phyloP scores from a whole-genome alignment of 1,140 invertebrate genomes.

The Lordiphosa clarofinis region DNA sequence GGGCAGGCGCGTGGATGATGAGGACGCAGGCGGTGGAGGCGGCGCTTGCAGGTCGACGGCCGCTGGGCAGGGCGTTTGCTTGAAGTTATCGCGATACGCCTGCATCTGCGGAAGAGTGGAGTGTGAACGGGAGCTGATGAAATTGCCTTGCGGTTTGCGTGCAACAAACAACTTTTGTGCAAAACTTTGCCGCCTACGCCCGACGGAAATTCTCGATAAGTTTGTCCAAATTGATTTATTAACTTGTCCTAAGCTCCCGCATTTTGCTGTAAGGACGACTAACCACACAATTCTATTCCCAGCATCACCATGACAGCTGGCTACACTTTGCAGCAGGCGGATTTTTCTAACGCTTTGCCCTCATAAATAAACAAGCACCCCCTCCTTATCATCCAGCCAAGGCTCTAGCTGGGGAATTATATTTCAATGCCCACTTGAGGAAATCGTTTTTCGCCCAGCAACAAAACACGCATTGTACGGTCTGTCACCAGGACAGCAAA shows the following conservation, averaged over 20 bases:
- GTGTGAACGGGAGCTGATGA: conserved; percentile 12
- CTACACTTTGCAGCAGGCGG: background rate
- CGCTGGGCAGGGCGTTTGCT: conserved; percentile 77
- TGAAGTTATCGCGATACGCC: conserved; percentile 78
- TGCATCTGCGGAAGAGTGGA: conserved; percentile 53
- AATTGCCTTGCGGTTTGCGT: conserved; percentile 66
- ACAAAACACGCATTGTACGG: conserved; percentile 71
- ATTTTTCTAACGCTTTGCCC: conserved; percentile 23
- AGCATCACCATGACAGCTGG: conserved; percentile 64
- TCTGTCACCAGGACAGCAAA: conserved; percentile 76
- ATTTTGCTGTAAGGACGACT: no score
- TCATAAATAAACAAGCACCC: conserved; percentile 65
- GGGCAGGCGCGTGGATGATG: conserved; percentile 45
- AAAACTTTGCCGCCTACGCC: conserved; percentile 67
- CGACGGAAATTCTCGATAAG: conserved; percentile 62
- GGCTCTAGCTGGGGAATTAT: conserved; percentile 37
- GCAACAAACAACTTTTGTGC: conserved; percentile 33
- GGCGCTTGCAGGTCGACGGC: conserved; percentile 57
- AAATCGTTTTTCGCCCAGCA: conserved; percentile 23
- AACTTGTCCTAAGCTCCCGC: conserved; percentile 46
- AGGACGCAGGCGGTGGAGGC: conserved; percentile 13
- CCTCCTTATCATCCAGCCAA: conserved; percentile 29
- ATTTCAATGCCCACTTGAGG: conserved; percentile 64
- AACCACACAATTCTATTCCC: conserved; percentile 7
- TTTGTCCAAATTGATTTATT: conserved; percentile 75